phyloP scores from a whole-genome alignment of 2,113 vertebrate genomes.

The Cygnus buccinator region DNA sequence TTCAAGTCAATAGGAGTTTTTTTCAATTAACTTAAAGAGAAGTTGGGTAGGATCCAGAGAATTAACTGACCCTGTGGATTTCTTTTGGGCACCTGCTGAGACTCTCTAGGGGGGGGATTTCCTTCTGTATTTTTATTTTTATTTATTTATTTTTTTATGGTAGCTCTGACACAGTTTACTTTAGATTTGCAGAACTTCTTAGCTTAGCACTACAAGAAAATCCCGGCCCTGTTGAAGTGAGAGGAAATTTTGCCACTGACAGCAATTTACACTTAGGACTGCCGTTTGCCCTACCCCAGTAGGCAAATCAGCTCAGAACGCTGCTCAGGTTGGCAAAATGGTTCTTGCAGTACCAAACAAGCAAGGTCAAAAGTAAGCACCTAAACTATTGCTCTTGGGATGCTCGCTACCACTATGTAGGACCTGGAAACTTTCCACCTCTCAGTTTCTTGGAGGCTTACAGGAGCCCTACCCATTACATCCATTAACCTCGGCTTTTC shows the following conservation, averaged over 20 bases:
- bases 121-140: background rate
- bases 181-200: background rate
- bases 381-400: background rate
- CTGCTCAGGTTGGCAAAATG: background rate
- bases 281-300: background rate
- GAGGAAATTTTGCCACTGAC: background rate
- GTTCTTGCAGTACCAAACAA: background rate
- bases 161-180: background rate
- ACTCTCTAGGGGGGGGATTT: background rate
- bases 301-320: background rate
- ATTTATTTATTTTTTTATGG: background rate
- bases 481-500: background rate
- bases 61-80: background rate
- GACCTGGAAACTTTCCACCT: background rate
- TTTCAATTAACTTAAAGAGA: slow-evolving; percentile 48
- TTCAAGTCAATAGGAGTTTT: slow-evolving; percentile 14
- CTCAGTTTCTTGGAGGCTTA: background rate
- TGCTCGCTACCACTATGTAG: background rate
- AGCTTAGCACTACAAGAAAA: background rate
- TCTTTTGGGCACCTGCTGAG: background rate
- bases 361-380: background rate
- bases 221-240: background rate
- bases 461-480: background rate
- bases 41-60: slow-evolving; percentile 16
- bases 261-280: background rate